phyloP scores from a whole-genome alignment of 2,888 invertebrate genomes.

The Lasioglossum lativentre region DNA sequence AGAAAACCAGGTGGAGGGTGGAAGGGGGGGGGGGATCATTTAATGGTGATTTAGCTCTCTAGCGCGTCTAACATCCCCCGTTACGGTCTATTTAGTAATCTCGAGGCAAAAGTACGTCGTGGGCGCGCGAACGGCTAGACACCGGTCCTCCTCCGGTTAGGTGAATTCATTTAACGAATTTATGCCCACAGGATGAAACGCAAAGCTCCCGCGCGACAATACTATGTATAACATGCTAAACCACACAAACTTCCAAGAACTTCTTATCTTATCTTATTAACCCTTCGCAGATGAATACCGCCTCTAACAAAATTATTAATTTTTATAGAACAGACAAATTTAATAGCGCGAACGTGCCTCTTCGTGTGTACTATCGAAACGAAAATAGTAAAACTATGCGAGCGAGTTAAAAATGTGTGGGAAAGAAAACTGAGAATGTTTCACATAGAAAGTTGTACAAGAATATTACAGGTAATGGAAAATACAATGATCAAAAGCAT shows the following conservation, averaged over 20 bases:
- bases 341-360: too few relatives aligned
- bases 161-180: slow-evolving; percentile 56
- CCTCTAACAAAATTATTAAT: too few relatives aligned
- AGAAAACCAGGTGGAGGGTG: not conserved
- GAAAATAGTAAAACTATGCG: too few relatives aligned
- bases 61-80: slow-evolving; percentile 31
- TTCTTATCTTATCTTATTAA: too few relatives aligned
- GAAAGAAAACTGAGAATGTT: too few relatives aligned
- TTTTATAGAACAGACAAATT: too few relatives aligned
- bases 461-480: too few relatives aligned
- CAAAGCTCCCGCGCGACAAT: not conserved
- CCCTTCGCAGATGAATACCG: too few relatives aligned
- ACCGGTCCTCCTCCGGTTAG: slow-evolving; percentile 31
- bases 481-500: too few relatives aligned
- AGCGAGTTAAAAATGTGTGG: too few relatives aligned
- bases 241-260: not conserved
- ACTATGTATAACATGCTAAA: not conserved
- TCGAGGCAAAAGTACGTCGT: slow-evolving; percentile 36
- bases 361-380: too few relatives aligned
- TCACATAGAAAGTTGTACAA: too few relatives aligned
- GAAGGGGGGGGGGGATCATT: slow-evolving; percentile 34
- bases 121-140: slow-evolving; percentile 3
- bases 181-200: slow-evolving; percentile 1
- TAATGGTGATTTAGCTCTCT: slow-evolving; percentile 58
- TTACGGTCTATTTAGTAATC: slow-evolving; percentile 59